These are phyloP conservation scores for Macrostomum cliftonense DNA, from an alignment of 2,888 invertebrate species.

Conservation along the genomic window DNA sequence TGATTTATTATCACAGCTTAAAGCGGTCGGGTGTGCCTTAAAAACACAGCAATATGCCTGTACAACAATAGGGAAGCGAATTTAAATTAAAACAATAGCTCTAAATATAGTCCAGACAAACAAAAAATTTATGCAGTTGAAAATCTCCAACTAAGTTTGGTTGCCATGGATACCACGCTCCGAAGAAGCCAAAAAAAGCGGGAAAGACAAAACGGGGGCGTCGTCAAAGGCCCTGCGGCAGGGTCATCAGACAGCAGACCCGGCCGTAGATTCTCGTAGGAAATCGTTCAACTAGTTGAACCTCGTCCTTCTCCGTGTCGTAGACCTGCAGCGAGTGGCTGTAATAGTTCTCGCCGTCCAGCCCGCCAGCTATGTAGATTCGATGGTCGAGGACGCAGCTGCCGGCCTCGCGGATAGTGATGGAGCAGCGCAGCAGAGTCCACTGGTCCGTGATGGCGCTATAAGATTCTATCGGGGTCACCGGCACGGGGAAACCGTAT, in stretches of 20 bases:
- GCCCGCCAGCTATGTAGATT: conserved; percentile 32
- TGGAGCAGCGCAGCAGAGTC: conserved; percentile 22
- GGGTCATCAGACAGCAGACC: conserved; percentile 28
- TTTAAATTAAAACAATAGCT: too few relatives aligned
- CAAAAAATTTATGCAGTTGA: too few relatives aligned
- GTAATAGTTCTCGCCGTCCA: conserved; percentile 29
- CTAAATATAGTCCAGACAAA: too few relatives aligned
- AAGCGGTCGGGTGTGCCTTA: too few relatives aligned
- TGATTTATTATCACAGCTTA: too few relatives aligned
- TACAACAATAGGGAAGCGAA: too few relatives aligned
- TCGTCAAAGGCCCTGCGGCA: conserved; percentile 19
- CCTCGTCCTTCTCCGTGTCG: conserved; percentile 20
- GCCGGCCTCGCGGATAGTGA: conserved; percentile 31
- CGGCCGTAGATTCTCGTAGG: conserved; percentile 26
- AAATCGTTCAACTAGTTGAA: conserved; percentile 23
- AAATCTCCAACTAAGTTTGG: too few relatives aligned
- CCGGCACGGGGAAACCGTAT: conserved; percentile 29
- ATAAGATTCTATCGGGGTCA: conserved; percentile 27
- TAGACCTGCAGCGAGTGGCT: conserved; percentile 27
- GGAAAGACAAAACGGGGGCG: too few relatives aligned
- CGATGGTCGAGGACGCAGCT: conserved; percentile 21
- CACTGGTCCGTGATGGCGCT: conserved; percentile 22
- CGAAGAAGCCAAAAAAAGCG: too few relatives aligned
- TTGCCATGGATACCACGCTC: too few relatives aligned
- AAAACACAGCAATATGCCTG: too few relatives aligned